Conservation (phyloP, 2,113 vertebrate genomes). For the Puma concolor region DNA sequence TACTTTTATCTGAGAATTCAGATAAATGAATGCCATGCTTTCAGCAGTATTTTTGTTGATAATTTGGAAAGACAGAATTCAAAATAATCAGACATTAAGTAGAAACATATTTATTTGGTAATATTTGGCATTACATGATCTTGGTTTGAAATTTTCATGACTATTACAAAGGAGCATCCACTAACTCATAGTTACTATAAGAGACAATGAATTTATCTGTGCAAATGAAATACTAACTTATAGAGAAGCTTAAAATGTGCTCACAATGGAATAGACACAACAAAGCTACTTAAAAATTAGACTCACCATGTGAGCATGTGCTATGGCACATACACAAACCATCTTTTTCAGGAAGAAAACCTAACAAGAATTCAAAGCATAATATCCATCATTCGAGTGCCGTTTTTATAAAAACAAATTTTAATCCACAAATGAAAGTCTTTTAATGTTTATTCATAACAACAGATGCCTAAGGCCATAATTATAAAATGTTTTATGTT, state of each 20-base stretch:
- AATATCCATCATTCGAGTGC: background rate
- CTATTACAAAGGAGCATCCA: slow-evolving; percentile 63
- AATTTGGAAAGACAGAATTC: slow-evolving; percentile 48
- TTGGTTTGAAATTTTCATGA: slow-evolving; percentile 68
- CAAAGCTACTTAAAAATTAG: slow-evolving; percentile 52
- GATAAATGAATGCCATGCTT: background rate
- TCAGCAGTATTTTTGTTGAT: slow-evolving; percentile 56
- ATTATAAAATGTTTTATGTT: background rate
- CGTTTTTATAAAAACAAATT: slow-evolving; percentile 24
- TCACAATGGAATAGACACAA: background rate
- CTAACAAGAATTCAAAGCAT: background rate
- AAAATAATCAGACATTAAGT: slow-evolving; percentile 54
- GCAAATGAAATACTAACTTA: slow-evolving; percentile 65
- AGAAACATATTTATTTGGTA: slow-evolving; percentile 61
- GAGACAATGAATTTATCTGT: slow-evolving; percentile 46
- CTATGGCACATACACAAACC: background rate
- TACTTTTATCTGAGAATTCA: slow-evolving; percentile 48
- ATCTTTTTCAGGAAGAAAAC: slow-evolving; percentile 21
- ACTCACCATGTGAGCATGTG: background rate
- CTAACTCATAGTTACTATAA: slow-evolving; percentile 48
- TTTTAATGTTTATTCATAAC: background rate
- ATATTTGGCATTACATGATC: background rate
- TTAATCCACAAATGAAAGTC: background rate
- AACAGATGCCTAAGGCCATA: background rate
- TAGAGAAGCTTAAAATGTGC: slow-evolving; percentile 39